These are phyloP conservation scores for Barbus barbus DNA, from an alignment of 2,113 vertebrate genomes.

Conservation along the genomic window DNA sequence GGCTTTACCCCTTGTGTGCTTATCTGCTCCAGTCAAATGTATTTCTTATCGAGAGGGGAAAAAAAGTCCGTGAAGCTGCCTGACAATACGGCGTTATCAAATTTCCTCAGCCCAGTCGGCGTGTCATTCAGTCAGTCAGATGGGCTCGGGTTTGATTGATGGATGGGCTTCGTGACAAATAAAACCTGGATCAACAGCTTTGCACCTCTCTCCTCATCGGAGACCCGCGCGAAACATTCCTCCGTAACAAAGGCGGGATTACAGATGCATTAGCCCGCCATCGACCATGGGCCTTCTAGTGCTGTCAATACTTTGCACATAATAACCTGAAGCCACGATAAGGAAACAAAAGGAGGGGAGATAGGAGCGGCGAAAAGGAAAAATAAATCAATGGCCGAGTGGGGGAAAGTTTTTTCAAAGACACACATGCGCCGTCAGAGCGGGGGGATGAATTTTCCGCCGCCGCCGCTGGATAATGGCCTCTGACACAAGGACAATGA, in stretches of 20 bases:
- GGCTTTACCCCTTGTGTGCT: constrained; percentile 89
- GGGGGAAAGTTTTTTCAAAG: constrained; percentile 56
- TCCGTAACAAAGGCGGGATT: constrained; percentile 97
- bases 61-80: constrained; percentile 72
- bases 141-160: constrained; percentile 91
- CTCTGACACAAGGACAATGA: constrained; percentile 79
- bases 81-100: constrained; percentile 99
- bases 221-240: constrained; percentile 91
- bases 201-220: constrained; percentile 86
- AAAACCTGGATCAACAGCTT: constrained; percentile 96
- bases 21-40: constrained; percentile 99
- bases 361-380: constrained; percentile 78
- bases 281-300: constrained; percentile 88
- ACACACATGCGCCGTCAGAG: constrained; percentile 29
- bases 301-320: constrained; percentile 98
- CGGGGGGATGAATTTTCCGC: constrained; percentile 51
- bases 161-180: constrained; percentile 96
- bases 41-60: constrained; percentile 91
- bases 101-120: constrained; percentile 96
- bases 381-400: constrained; percentile 90
- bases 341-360: constrained; percentile 92
- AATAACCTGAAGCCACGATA: constrained; percentile 99
- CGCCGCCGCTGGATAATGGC: constrained; percentile 77
- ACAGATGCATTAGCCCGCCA: constrained; percentile 98
- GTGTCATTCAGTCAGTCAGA: constrained; percentile 91